phyloP scores from a whole-genome alignment of 2,888 invertebrate species.

The Erebia palarica region DNA sequence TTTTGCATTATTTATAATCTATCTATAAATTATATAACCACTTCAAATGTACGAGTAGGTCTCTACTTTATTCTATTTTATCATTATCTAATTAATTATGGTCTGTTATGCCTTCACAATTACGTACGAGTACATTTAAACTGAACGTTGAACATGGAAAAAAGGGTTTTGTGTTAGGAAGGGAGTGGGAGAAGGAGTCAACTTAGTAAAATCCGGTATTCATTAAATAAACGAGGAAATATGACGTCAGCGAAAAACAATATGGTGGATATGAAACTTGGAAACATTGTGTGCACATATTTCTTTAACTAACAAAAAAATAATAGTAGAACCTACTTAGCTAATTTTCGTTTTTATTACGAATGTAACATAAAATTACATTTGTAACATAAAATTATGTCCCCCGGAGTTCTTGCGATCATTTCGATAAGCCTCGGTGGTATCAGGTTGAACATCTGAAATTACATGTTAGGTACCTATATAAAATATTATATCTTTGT shows the following conservation, averaged over 20 bases:
- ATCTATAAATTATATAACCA: too few species aligned
- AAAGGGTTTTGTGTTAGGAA: background rate
- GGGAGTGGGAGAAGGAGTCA: background rate
- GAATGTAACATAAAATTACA: background rate
- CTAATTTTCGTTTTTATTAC: background rate
- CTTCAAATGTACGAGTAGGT: background rate
- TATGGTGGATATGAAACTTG: background rate
- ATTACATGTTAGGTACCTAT: background rate
- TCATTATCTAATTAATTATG: background rate
- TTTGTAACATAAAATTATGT: constrained; percentile 9
- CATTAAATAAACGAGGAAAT: background rate
- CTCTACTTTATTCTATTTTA: background rate
- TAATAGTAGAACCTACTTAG: background rate
- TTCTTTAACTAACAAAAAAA: background rate
- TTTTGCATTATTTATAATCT: constrained; percentile 2
- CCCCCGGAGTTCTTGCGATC: constrained; percentile 3
- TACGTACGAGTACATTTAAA: background rate
- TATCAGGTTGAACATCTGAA: constrained; percentile 10
- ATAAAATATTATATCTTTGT: background rate
- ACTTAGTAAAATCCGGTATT: background rate
- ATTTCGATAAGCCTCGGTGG: background rate
- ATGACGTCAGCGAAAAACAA: background rate
- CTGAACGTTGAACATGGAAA: background rate
- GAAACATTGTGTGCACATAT: background rate
- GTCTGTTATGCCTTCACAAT: background rate